A percentile compares a stretch with the other conserved stretches of the same genome.
Conservation (phyloP, 2,888 invertebrate species). For the Acutogordius australiensis region DNA sequence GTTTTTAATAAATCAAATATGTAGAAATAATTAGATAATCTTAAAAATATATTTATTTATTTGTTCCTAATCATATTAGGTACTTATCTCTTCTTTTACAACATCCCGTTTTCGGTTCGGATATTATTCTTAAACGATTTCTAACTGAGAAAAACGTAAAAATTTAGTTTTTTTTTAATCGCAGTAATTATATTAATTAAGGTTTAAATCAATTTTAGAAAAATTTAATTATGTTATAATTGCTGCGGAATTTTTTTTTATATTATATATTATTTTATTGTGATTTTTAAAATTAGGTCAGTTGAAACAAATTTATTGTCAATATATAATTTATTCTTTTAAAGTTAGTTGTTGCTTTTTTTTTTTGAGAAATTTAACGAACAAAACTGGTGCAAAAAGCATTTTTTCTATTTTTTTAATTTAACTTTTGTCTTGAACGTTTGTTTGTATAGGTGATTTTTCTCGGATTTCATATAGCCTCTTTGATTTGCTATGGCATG, state of each 20-base stretch:
- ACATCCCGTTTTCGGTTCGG: slow-evolving; percentile 4
- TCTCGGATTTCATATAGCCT: no score
- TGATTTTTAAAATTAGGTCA: no score
- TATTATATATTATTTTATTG: neutral
- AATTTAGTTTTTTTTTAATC: no score
- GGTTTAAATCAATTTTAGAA: no score
- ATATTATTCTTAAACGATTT: slow-evolving; percentile 6
- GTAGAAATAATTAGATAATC: neutral
- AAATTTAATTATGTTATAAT: no score
- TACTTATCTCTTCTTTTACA: neutral
- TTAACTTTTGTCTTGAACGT: no score
- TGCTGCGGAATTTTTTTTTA: neutral
- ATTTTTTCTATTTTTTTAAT: neutral
- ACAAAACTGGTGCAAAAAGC: neutral
- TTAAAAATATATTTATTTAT: neutral
- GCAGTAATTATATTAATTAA: no score
- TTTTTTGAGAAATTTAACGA: neutral
- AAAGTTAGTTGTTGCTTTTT: no score
- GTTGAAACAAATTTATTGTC: no score
- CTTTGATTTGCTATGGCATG: no score
- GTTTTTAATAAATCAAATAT: neutral
- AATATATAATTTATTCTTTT: neutral
- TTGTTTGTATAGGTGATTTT: no score
- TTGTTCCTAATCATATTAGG: neutral
- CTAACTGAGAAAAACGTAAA: slow-evolving; percentile 5